Percentiles rank a stretch among this genome's conserved stretches.
Evolutionary conservation across 2,113 vertebrate genomes (phyloP).

Genomic region (Diphyllodes magnificus): DNA sequence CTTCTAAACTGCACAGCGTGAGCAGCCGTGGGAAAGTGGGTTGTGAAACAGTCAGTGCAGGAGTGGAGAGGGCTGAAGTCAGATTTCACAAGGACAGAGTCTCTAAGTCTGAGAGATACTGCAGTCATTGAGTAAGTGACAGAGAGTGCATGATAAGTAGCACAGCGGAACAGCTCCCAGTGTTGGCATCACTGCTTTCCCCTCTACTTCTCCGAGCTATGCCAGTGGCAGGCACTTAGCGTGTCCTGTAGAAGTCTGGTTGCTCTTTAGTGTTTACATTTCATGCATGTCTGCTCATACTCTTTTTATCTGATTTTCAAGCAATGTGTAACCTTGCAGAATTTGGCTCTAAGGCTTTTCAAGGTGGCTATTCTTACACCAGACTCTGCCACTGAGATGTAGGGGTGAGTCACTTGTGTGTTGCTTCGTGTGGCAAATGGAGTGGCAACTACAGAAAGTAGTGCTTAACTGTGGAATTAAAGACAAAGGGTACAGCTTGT

Average conservation of each 20-base stretch:
- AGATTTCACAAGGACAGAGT: not conserved
- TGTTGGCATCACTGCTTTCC: not conserved
- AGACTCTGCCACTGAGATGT: not conserved
- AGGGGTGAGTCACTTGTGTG: not conserved
- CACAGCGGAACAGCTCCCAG: not conserved
- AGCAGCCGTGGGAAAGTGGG: not conserved
- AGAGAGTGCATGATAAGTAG: not conserved
- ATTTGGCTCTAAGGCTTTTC: not conserved
- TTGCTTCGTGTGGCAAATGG: not conserved
- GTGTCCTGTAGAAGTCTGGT: not conserved
- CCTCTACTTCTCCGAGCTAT: not conserved
- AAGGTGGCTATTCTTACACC: not conserved
- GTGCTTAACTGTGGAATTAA: not conserved
- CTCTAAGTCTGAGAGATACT: not conserved
- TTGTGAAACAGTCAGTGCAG: not conserved
- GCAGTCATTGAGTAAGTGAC: not conserved
- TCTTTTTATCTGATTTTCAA: not conserved
- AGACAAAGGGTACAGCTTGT: not conserved
- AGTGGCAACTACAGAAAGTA: not conserved
- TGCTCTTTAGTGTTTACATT: not conserved
- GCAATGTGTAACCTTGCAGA: not conserved
- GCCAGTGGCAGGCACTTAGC: not conserved
- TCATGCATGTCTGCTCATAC: not conserved
- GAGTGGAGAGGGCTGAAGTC: not conserved
- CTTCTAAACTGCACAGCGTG: not conserved